Base-by-base conservation (phyloP, 1,140 invertebrate genomes). In the Mizuhopecten yessoensis region DNA sequence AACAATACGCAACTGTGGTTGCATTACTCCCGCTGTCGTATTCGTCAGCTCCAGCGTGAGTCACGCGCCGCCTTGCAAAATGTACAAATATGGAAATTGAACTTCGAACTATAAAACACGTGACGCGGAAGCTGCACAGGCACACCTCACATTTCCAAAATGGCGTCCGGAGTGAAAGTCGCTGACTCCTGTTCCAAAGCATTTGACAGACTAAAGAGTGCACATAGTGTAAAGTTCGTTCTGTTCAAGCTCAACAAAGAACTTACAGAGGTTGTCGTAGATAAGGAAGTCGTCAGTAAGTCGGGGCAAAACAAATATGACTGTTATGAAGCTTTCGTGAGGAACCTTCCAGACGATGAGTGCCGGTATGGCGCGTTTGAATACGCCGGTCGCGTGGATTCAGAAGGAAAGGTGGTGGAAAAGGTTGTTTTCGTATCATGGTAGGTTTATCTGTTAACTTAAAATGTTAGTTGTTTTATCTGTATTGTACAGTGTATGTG, bases 61-160 rank as follows among this genome's bases (percentile, higher is more conserved):
- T 75, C 57, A 75, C 57, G 57, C 57, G n/a, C n/a, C 57, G 57
- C n/a, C 17, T 75, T n/a, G 57, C 57, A 75, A 75, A 75, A 75
- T 75, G 57, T 75, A 75, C 57, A 75, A 29, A 75, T 75, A 75
- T 29, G 57, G 57, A 75, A 75, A 5, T 75, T 75, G 57, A 75
- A 75, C 57, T 75, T 75, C 57, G 57, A 75, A 75, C 57, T 75
- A 29, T 29, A 29, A 75, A 75, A 75, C 57, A 75, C 57, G 57
- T 75, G 57, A 75, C 57, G 23, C 23, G 57, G 57, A 75, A 75
- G 57, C 57, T 75, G 57, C n/a, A 75, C 57, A n/a, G 57, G n/a
- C 57, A 75, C 57, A 75, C 57, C 57, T 75, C 57, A 75, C n/a
- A 75, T 75, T 29, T 75, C 57, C 57, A 75, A 75, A 0, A 75